Base-by-base conservation (phyloP, 1,140 invertebrate genomes). In the Acromyrmex echinatior region DNA sequence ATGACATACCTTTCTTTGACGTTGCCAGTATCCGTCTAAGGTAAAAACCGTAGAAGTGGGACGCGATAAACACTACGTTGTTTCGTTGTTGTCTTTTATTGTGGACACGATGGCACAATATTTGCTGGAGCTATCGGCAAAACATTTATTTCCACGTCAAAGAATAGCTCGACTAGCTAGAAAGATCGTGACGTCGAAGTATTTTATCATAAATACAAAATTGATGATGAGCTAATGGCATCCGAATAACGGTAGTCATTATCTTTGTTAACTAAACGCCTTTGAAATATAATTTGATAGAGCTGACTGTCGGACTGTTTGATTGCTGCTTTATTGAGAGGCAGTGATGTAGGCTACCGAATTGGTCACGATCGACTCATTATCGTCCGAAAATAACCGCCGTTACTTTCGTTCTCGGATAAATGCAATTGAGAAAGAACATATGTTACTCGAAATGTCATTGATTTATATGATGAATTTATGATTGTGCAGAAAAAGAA, bases 381-480 rank as follows among this genome's bases (percentile, higher is more conserved):
- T 70, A 53, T 74, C 39, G 21, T 35, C 16, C 39, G 70, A 74
- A 84, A 62, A 62, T 60, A 62, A 18, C 25, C 6, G 25, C 3
- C 7, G 45, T 25, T 84, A 76, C 80, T 76, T 82, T 82, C 53
- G 25, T 74, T 49, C 80, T 73, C 39, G 21, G 25, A 60, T 49
- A 56, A 49, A 14, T 21, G 16, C 18, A 51, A 14, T 49, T 56
- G 18, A 62, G 25, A 51, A 6, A 25, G 35, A 49, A 62, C 14
- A 14, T 21, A 39, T 25, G 14, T 21, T 66, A 16, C 14, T 56
- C 12, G 49, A 1, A 39, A 53, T 21, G 10, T 45, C 5, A 45
- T 51, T 28, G 12, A 78, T 49, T 45, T 76, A 21, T 39, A 58
- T 3, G 16, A 58, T 16, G 14, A 58, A 77, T 60, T 16, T 35